Conservation (phyloP, 2,113 vertebrate species). For the Oryzias woworae region DNA sequence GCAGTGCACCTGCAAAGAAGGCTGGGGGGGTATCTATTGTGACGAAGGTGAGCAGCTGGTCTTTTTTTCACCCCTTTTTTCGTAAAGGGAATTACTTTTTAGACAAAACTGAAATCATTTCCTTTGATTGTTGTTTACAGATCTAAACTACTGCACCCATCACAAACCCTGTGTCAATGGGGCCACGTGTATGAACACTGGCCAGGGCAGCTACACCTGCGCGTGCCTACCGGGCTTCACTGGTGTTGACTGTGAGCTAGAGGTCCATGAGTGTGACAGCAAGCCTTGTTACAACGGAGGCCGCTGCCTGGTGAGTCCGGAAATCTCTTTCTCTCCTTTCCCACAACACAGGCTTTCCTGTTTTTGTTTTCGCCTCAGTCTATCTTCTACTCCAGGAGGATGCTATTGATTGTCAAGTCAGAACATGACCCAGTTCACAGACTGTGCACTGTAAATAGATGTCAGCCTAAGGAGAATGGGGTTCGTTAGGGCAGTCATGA, state of each 20-base stretch:
- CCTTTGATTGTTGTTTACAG: constrained; percentile 70
- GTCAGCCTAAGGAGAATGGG: constrained; percentile 52
- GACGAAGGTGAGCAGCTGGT: constrained; percentile 85
- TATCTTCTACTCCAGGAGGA: constrained; percentile 72
- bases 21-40: constrained; percentile 98
- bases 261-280: constrained; percentile 93
- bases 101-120: no score
- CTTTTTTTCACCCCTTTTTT: background rate
- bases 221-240: constrained; percentile 90
- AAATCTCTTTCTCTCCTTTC: constrained; percentile 74
- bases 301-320: constrained; percentile 87
- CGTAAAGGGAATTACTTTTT: no score
- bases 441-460: constrained; percentile 69
- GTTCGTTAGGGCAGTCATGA: constrained; percentile 33
- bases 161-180: constrained; percentile 93
- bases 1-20: constrained; percentile 94
- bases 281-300: constrained; percentile 92
- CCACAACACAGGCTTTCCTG: constrained; percentile 78
- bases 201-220: constrained; percentile 95
- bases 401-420: constrained; percentile 75
- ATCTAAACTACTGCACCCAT: constrained; percentile 98
- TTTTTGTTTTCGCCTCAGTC: constrained; percentile 74
- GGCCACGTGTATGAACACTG: constrained; percentile 94
- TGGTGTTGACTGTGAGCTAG: constrained; percentile 87
- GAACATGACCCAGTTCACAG: constrained; percentile 75